Evolutionary conservation across 2,888 invertebrate genomes (phyloP), one percentile per base, ranked within the genome.

Genomic region (Cacoxenus indagator): DNA sequence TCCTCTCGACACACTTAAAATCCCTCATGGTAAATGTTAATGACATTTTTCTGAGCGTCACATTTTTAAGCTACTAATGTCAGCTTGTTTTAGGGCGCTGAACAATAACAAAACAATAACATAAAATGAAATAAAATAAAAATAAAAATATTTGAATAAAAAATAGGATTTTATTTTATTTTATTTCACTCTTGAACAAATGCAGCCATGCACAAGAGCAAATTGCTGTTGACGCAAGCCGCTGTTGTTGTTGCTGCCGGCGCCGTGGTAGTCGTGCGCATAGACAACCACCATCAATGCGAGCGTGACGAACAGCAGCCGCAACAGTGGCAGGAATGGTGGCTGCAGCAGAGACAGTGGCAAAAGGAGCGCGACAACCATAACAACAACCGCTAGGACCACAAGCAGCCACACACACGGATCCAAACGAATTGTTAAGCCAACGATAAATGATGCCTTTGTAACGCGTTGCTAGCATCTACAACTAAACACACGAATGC

Each of bases 381-480:
- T 19, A 51, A 19, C 9, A 51, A 51, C 51, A 22, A 19, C 51
- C 14, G 14, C 8, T 11, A 37, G 37, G 37, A 14, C 37, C 37
- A 37, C 37, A 37, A 37, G 37, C 37, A 14, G 37, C 22, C 17
- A 19, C 51, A 51, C 9, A 51, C 1, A 59, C 22, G 24, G 27
- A 62, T 62, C 61, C 45, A 19, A 45, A 45, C 43, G 61, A 62
- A 62, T 43, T 62, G 61, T 62, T 62, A 62, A 62, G 61, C 61
- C 61, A 43, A 43, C 61, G 61, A 62, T 62, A 62, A 62, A 62
- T 62, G 61, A 62, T 45, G 61, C n/a, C 14, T 62, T 72, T 75
- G 73, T 83, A 76, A 78, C 83, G 51, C 22, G 54, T 24, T 27
- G 9, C 70, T 62, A 71, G 70, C 69, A 70, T 70, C 55, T 59